These are phyloP conservation scores for Sitta europaea DNA, from an alignment of 2,113 vertebrate genomes.

Conservation along the genomic window DNA sequence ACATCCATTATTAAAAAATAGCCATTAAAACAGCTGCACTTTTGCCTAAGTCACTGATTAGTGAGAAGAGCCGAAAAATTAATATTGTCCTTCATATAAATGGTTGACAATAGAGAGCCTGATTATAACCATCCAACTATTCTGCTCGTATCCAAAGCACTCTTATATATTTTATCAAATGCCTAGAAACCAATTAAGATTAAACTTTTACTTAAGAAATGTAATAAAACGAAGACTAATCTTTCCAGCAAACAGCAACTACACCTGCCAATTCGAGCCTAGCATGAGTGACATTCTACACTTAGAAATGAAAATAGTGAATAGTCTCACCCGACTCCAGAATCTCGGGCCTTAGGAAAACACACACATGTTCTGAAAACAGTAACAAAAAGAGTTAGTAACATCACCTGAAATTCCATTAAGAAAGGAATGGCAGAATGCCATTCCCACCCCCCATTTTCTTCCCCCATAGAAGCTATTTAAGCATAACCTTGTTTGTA, in stretches of 20 bases:
- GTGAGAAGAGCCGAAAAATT: not conserved
- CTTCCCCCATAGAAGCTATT: not conserved
- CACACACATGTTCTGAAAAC: not conserved
- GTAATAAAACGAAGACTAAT: not conserved
- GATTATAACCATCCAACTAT: not conserved
- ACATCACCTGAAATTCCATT: not conserved
- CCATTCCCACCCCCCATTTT: not conserved
- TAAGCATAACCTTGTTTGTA: constrained; percentile 6
- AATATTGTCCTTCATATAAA: too few species aligned
- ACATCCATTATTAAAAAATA: not conserved
- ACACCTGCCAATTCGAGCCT: not conserved
- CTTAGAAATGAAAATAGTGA: not conserved
- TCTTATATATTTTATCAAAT: not conserved
- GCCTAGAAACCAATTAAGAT: not conserved
- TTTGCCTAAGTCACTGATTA: not conserved
- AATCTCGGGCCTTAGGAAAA: not conserved
- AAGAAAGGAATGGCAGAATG: not conserved
- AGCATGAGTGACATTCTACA: not conserved
- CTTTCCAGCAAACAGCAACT: not conserved
- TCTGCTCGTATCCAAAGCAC: not conserved
- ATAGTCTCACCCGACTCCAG: not conserved
- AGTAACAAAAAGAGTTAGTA: not conserved
- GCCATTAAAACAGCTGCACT: not conserved
- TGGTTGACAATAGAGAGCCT: not conserved
- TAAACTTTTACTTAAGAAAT: not conserved